phyloP scores from a whole-genome alignment of 2,113 vertebrate species.

The Gnathonemus longibarbis region DNA sequence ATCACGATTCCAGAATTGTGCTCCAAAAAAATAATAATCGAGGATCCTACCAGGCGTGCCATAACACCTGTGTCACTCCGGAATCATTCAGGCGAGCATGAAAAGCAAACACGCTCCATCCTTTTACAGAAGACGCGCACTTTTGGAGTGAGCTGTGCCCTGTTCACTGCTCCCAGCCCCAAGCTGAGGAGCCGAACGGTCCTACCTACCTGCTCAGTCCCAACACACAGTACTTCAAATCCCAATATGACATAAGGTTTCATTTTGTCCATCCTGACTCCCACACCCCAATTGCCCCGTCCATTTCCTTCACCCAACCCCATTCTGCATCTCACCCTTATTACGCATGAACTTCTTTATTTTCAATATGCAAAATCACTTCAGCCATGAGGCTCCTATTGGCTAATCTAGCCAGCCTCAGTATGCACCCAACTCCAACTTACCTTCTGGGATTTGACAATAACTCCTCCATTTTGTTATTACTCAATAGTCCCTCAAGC shows the following conservation, averaged over 20 bases:
- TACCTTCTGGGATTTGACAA: neutral
- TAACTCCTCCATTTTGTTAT: neutral
- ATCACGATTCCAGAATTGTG: neutral
- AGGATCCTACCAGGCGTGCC: neutral
- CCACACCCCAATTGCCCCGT: constrained; percentile 35
- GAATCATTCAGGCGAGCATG: neutral
- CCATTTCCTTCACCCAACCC: constrained; percentile 24
- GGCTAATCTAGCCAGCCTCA: constrained; percentile 13
- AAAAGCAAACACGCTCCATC: neutral
- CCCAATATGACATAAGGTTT: constrained; percentile 52
- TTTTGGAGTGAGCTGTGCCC: constrained; percentile 27
- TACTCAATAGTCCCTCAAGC: neutral
- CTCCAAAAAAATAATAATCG: neutral
- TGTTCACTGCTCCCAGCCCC: constrained; percentile 33
- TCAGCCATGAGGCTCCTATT: neutral
- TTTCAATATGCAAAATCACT: neutral
- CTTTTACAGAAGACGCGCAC: neutral
- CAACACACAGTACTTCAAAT: constrained; percentile 61
- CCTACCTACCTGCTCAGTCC: constrained; percentile 66
- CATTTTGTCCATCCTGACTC: constrained; percentile 25
- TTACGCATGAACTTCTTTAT: neutral
- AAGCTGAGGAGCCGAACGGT: constrained; percentile 47
- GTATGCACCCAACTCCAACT: neutral
- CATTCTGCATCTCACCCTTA: constrained; percentile 31
- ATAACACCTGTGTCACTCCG: neutral